These are phyloP conservation scores for Morpho achilles DNA, from an alignment of 2,888 invertebrate species.

Conservation along the genomic window DNA sequence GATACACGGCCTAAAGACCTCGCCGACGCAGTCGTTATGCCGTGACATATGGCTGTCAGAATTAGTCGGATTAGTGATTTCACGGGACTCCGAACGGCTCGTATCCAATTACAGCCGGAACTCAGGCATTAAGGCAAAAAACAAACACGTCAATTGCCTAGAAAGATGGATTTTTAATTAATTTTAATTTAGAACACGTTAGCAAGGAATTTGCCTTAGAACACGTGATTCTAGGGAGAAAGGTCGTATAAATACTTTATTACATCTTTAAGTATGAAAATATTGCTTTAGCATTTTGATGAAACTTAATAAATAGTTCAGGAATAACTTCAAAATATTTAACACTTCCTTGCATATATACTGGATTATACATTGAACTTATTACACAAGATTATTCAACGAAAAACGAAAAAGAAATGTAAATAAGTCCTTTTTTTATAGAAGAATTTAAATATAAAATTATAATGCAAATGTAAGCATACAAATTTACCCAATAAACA, in stretches of 20 bases:
- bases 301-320: too few relatives aligned
- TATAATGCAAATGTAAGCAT: too few relatives aligned
- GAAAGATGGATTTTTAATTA: conserved; percentile 51
- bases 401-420: background rate
- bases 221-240: too few relatives aligned
- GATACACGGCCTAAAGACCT: conserved; percentile 25
- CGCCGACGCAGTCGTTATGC: conserved; percentile 60
- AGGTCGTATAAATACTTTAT: too few relatives aligned
- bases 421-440: background rate
- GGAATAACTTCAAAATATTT: too few relatives aligned
- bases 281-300: too few relatives aligned
- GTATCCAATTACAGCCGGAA: conserved; percentile 74
- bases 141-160: conserved; percentile 57
- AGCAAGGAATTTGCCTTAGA: conserved; percentile 27
- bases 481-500: too few relatives aligned
- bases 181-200: conserved; percentile 46
- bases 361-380: too few relatives aligned
- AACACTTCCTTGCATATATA: too few relatives aligned
- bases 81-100: conserved; percentile 62
- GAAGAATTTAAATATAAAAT: too few relatives aligned
- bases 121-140: conserved; percentile 61
- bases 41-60: conserved; percentile 78
- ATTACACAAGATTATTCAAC: too few relatives aligned
- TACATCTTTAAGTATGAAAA: too few relatives aligned
- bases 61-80: conserved; percentile 79